Conservation (phyloP, 2,113 vertebrate species). For the Podilymbus podiceps region DNA sequence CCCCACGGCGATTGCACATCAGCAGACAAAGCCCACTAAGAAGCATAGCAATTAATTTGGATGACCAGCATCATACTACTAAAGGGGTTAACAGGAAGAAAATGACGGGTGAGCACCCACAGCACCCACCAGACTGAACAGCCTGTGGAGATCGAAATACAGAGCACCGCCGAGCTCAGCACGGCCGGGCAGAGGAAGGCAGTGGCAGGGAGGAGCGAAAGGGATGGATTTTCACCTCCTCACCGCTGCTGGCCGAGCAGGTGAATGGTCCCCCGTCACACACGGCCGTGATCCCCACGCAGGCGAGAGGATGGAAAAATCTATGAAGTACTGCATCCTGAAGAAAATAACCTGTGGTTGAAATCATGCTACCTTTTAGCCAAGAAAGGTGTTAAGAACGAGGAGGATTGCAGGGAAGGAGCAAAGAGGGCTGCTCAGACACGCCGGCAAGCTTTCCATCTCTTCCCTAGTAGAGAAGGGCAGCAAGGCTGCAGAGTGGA, state of each 20-base stretch:
- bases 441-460: neutral
- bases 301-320: neutral
- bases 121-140: neutral
- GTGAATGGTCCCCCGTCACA: neutral
- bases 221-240: neutral
- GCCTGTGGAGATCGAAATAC: neutral
- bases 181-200: neutral
- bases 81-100: neutral
- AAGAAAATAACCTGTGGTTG: neutral
- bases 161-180: neutral
- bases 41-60: neutral
- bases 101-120: neutral
- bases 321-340: neutral
- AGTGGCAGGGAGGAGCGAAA: accelerated
- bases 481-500: neutral
- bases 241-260: neutral
- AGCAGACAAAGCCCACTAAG: neutral
- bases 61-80: neutral
- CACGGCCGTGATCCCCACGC: accelerated
- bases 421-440: neutral
- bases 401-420: neutral
- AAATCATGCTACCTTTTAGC: neutral
- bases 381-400: neutral
- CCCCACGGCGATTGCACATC: neutral
- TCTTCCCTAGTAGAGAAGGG: neutral